Evolutionary conservation across 2,113 vertebrate genomes (phyloP), one percentile per base, ranked within the genome.

Genomic region (Atractosteus spatula): DNA sequence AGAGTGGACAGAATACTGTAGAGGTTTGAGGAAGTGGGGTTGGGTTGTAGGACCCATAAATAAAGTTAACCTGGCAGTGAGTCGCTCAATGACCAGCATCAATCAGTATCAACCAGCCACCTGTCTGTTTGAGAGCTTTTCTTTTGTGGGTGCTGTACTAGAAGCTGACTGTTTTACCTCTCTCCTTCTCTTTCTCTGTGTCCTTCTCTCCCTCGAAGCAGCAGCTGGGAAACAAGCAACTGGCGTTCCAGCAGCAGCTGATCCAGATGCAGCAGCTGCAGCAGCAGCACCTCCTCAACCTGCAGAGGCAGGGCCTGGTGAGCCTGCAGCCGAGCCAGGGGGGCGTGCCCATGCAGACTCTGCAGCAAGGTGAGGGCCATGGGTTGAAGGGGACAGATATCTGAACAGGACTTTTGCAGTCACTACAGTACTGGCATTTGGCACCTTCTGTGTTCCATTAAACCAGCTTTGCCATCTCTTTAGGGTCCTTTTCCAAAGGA

Each of bases 251-350:
- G 91, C 97, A 99, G 90, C 97, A 99, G 94, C 92, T 99, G 83
- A 93, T 99, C 82, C 97, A 99, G 89, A 98, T 99, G 96, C 97
- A 99, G 90, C 97, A 98, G 89, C 89, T 99, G 72, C 97, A 99
- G 88, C 97, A 99, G 89, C 97, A 98, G 89, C 97, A 99, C 88
- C 93, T 98, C 86, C 93, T 99, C 84, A 98, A 95, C 89, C 95
- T 99, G 77, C 97, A 99, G 91, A 94, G 97, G 85, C 97, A 99
- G 86, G 96, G 96, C 76, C 92, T 99, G 85, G 95, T 98, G 81
- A 94, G 94, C 81, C 87, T 98, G 77, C 96, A 97, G 61, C 94
- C 97, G 0, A 88, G 83, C 41, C 94, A 94, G 81, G 91, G 92
- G 82, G 90, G 94, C 0, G 92, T 96, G 69, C 93, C 96, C 85